Evolutionary conservation across 2,888 invertebrate genomes (phyloP).

Genomic region (Metacarcinus magister): DNA sequence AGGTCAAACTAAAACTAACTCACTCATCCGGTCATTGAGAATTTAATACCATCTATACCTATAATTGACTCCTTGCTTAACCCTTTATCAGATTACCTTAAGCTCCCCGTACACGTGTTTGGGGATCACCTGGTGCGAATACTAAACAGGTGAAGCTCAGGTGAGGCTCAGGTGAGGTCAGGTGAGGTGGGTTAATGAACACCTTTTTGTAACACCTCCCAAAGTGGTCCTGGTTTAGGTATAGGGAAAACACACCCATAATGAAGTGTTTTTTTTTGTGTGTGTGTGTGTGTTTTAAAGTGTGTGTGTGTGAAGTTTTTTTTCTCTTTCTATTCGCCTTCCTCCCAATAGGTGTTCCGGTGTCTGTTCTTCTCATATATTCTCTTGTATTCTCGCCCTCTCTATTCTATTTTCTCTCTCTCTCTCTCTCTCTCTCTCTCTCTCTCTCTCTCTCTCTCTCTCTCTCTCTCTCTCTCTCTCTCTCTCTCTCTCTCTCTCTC

Average conservation of each 20-base stretch:
- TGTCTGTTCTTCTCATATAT: neutral
- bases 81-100: constrained; percentile 28
- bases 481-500: neutral
- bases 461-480: too few relatives aligned
- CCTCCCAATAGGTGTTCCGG: neutral
- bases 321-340: neutral
- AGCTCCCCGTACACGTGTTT: constrained; percentile 11
- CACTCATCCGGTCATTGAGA: neutral
- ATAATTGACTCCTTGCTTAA: neutral
- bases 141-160: neutral
- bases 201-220: neutral
- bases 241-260: neutral
- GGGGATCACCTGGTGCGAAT: neutral
- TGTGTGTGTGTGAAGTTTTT: neutral
- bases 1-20: neutral
- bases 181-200: neutral
- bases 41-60: neutral
- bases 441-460: too few relatives aligned
- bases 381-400: neutral
- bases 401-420: neutral
- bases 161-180: neutral
- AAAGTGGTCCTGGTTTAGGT: neutral
- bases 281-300: neutral
- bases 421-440: too few relatives aligned
- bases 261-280: neutral